Evolutionary conservation across 2,888 invertebrate species (phyloP), one percentile per base, ranked within the genome.

Genomic region (Andrena fulva): DNA sequence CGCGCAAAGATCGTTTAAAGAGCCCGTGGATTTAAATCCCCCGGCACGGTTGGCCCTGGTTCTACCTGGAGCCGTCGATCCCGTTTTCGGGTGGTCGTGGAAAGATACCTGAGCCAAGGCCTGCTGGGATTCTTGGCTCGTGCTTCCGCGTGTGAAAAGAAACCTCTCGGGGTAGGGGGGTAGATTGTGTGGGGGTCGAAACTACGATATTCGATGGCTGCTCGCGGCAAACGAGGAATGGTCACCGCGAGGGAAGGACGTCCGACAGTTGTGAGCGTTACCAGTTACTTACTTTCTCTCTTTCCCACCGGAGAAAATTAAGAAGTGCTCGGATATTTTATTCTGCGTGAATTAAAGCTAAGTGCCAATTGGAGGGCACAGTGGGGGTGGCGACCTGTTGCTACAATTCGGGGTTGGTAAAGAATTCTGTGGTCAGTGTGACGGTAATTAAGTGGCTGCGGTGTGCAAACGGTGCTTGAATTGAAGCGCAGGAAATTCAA

Each of bases 1-100:
- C 29, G 24, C 42, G 67, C 16, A 5, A 56, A 33, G 64, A 60
- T 42, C 48, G 64, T 87, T 87, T 85, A 82, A 87, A 87, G 76
- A 72, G 68, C 81, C 66, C 62, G 68, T n/a, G 70, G 73, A 77
- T 87, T 87, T 87, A 87, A 87, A 87, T 85, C 87, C 68, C 87
- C 63, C 31, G 29, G 20, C 71, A 66, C 67, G 62, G 42, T n/a
- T 2, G 54, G 10, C 35, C 48, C 2, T n/a, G 7, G 71, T 16
- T 29, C n/a, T 68, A 29, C 70, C 68, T 76, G 70, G 50, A 68
- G 60, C 8, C 72, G 62, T n/a, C 2, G 70, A 54, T 67, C 71
- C 56, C 67, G 71, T 77, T 83, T 84, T 79, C 31, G 54, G 54
- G 63, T 52, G 66, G 8, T 3, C 33, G 12, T 16, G 54, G 10